A percentile compares a stretch with the other conserved stretches of the same genome.
Conservation (phyloP, 2,113 vertebrate genomes). For the Sapayoa aenigma region DNA sequence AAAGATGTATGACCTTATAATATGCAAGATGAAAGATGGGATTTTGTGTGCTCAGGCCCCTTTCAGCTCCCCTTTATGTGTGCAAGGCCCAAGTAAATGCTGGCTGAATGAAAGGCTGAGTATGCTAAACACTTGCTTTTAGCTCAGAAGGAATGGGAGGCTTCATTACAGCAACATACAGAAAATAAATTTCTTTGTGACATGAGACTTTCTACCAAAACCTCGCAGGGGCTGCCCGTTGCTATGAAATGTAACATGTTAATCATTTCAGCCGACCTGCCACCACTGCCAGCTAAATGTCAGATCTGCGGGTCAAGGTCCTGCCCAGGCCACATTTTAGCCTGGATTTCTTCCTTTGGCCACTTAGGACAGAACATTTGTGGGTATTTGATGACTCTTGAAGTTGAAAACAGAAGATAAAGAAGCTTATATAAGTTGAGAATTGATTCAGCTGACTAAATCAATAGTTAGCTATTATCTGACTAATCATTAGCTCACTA, state of each 20-base stretch:
- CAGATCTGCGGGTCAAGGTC: not conserved
- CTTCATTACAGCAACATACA: not conserved
- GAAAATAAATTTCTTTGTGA: not conserved
- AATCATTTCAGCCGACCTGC: constrained; percentile 69
- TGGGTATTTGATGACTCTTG: not conserved
- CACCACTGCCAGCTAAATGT: constrained; percentile 28
- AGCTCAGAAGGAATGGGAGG: not conserved
- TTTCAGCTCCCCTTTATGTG: not conserved
- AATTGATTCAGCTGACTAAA: not conserved
- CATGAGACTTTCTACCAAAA: not conserved
- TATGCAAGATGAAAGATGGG: not conserved
- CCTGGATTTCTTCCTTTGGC: not conserved
- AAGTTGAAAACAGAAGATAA: not conserved
- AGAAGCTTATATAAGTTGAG: not conserved
- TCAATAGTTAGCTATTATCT: not conserved
- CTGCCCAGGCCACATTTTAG: not conserved
- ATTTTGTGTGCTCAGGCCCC: not conserved
- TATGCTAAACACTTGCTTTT: not conserved
- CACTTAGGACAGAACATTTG: not conserved
- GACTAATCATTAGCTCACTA: not conserved
- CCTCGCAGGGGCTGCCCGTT: not conserved
- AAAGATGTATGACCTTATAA: not conserved
- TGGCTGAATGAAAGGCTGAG: not conserved
- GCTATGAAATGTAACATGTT: not conserved
- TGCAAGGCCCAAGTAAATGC: not conserved